Evolutionary conservation across 1,140 invertebrate species (phyloP).

Genomic region (Eriosoma lanigerum): DNA sequence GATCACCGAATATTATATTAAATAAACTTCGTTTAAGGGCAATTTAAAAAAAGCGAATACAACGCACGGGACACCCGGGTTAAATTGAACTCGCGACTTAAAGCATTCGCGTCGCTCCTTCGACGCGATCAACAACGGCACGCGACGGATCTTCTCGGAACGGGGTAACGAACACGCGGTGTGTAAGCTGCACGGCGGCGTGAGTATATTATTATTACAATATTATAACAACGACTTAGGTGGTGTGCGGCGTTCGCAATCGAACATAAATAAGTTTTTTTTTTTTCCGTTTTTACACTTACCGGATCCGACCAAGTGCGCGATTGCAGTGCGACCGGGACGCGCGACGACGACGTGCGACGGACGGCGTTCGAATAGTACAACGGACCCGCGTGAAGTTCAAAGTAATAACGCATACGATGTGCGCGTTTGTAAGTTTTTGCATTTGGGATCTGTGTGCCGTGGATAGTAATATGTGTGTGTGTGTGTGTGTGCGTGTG

Average conservation of each 20-base stretch:
- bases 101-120: slow-evolving; percentile 45
- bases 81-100: slow-evolving; percentile 14
- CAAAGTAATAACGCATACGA: slow-evolving; percentile 17
- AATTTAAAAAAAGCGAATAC: slow-evolving; percentile 47
- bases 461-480: too few species aligned
- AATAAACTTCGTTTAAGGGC: slow-evolving; percentile 52
- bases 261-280: too few species aligned
- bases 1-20: slow-evolving; percentile 37
- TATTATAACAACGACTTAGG: too few species aligned
- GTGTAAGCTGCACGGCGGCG: too few species aligned
- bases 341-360: slow-evolving; percentile 27
- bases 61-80: background rate
- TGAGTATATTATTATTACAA: too few species aligned
- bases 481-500: background rate
- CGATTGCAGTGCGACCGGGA: background rate
- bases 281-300: too few species aligned
- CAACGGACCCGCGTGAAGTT: slow-evolving; percentile 34
- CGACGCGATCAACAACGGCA: slow-evolving; percentile 21
- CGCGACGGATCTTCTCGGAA: background rate
- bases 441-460: background rate
- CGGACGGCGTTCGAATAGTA: too few species aligned
- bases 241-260: too few species aligned
- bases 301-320: too few species aligned
- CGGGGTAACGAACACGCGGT: too few species aligned
- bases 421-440: slow-evolving; percentile 24